Conservation (phyloP, 2,113 vertebrate genomes). For the Macroglossus sobrinus region DNA sequence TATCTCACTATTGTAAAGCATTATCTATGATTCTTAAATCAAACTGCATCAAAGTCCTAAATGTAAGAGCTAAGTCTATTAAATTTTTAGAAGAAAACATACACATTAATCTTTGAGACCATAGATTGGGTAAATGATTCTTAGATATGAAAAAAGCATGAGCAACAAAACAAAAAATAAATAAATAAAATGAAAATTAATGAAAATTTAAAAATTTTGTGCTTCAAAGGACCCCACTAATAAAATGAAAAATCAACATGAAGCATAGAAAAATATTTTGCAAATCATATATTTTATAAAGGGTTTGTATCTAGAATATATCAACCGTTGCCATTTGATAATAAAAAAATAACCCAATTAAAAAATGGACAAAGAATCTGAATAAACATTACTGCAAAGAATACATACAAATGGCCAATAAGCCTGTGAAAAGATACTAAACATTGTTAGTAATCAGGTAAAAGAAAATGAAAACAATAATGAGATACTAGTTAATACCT, state of each 20-base stretch:
- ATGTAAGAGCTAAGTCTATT: background rate
- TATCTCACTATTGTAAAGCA: background rate
- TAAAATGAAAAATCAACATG: background rate
- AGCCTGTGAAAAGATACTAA: background rate
- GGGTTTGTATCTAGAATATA: background rate
- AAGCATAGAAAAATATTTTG: background rate
- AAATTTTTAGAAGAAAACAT: background rate
- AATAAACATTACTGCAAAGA: background rate
- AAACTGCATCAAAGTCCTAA: background rate
- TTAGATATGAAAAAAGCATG: background rate
- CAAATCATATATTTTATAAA: background rate
- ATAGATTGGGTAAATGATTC: background rate
- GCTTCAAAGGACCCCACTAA: background rate
- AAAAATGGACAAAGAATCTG: background rate
- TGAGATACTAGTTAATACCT: background rate
- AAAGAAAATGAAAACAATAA: background rate
- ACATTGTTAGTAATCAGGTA: background rate
- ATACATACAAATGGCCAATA: background rate
- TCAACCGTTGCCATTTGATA: background rate
- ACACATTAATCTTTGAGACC: background rate
- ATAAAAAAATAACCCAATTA: background rate
- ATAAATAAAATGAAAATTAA: no score
- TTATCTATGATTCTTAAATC: background rate
- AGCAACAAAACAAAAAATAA: background rate
- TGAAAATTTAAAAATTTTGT: background rate